phyloP scores from a whole-genome alignment of 92 coral and sea anemone species.

The Zoanthus sociatus region DNA sequence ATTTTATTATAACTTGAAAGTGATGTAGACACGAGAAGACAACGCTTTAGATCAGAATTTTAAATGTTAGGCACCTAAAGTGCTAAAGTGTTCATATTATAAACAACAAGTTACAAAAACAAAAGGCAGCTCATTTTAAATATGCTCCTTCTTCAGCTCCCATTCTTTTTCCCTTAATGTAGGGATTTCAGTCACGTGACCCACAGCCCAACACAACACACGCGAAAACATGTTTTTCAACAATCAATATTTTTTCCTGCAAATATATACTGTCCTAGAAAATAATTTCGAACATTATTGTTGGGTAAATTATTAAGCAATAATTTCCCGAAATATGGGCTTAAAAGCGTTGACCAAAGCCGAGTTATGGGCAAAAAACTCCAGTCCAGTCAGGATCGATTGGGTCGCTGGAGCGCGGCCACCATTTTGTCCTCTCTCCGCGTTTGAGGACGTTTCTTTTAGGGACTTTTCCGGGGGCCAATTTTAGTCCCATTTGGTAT shows the following conservation, averaged over 20 bases:
- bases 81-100: too few species aligned
- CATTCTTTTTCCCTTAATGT: too few species aligned
- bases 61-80: too few species aligned
- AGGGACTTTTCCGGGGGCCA: conserved; percentile 19
- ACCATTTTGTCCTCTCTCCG: not conserved
- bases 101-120: too few species aligned
- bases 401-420: not conserved
- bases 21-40: too few species aligned
- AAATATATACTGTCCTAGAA: not conserved
- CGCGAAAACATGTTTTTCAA: not conserved
- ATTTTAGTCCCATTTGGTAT: not conserved
- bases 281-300: not conserved
- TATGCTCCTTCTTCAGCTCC: too few species aligned
- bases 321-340: not conserved
- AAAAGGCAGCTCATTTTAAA: too few species aligned
- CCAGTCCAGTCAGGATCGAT: not conserved
- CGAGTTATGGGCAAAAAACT: conserved; percentile 3
- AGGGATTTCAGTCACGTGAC: not conserved
- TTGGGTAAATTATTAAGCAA: not conserved
- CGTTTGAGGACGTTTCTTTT: not conserved
- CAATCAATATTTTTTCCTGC: not conserved
- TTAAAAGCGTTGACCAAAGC: not conserved
- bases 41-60: too few species aligned
- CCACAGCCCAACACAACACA: not conserved
- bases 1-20: too few species aligned